Conservation (phyloP, 2,797 vertebrate species). For the Anomalospiza imberbis region DNA sequence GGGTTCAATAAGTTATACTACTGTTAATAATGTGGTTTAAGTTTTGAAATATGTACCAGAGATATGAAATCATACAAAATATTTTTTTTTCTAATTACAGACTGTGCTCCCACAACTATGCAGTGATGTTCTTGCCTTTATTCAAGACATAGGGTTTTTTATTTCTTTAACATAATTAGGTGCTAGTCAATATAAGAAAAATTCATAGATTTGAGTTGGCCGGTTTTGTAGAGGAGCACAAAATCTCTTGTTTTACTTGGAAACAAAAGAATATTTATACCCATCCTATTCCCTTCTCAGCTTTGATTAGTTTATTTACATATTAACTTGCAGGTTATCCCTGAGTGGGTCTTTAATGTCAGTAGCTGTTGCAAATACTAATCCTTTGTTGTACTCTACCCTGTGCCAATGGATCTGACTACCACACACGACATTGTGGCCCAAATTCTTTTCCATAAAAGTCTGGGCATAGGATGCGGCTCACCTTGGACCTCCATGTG, state of each 20-base stretch:
- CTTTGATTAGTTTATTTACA: neutral
- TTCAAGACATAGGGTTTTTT: neutral
- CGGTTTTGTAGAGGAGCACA: neutral
- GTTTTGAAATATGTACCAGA: neutral
- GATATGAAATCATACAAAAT: neutral
- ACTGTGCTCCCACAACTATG: neutral
- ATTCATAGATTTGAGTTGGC: neutral
- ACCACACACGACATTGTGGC: neutral
- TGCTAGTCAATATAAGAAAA: neutral
- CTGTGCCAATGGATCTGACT: neutral
- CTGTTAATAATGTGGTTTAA: neutral
- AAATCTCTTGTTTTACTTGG: neutral
- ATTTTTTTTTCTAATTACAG: neutral
- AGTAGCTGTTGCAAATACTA: neutral
- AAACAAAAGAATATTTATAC: neutral
- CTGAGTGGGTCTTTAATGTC: neutral
- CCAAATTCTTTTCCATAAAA: neutral
- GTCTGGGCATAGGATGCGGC: neutral
- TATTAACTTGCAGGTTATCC: neutral
- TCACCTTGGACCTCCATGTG: accelerated
- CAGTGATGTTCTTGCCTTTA: neutral
- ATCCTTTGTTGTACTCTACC: neutral
- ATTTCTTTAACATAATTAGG: neutral
- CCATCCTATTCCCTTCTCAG: neutral
- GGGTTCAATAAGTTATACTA: neutral